Percentiles rank a stretch among this genome's conserved stretches.
Conservation (phyloP, 2,888 invertebrate species). For the Opisthograptis luteolata region DNA sequence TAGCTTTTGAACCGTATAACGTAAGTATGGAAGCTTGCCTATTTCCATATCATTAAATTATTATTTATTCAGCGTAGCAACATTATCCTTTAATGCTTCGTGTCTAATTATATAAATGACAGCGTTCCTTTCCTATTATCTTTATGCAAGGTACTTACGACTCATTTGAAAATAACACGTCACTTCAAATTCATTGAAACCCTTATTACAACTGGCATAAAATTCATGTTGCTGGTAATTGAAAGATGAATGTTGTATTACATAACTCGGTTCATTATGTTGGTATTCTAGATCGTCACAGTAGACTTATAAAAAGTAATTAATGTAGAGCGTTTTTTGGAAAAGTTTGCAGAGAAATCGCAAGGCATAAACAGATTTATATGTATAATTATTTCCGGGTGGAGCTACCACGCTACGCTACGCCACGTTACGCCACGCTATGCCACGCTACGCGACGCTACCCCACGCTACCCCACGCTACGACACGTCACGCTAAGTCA, state of each 20-base stretch:
- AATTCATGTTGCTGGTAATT: neutral
- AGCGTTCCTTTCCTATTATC: constrained; percentile 1
- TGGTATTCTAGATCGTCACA: neutral
- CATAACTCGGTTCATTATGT: neutral
- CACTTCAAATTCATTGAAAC: neutral
- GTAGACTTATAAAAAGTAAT: neutral
- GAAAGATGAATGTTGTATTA: neutral
- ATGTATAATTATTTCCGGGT: no score
- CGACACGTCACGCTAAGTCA: no score
- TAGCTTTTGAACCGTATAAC: neutral
- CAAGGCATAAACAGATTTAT: no score
- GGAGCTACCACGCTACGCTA: no score
- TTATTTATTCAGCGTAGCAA: neutral
- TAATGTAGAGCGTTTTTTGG: neutral
- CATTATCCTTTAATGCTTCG: neutral
- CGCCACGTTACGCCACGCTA: no score
- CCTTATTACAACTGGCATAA: neutral
- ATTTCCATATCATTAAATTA: neutral
- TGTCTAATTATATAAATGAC: constrained; percentile 3
- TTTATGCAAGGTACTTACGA: neutral
- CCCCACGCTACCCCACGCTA: no score
- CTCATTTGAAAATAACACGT: neutral
- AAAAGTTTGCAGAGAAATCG: no score
- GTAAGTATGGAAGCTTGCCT: neutral
- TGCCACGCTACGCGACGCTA: no score